phyloP scores from a whole-genome alignment of 2,113 vertebrate genomes.

The Cephalopholis sonnerati region DNA sequence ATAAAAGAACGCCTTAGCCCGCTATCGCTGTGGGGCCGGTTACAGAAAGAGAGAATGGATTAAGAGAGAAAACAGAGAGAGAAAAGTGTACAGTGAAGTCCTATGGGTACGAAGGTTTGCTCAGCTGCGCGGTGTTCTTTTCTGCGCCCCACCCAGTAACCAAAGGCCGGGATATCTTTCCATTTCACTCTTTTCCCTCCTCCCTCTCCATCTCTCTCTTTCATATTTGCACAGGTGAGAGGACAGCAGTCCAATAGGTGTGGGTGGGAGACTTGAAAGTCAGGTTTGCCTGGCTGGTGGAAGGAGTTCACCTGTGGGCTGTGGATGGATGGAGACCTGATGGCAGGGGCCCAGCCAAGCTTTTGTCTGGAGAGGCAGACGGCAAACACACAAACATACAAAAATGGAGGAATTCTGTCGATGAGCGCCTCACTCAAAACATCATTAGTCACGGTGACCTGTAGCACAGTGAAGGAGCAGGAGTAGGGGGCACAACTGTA shows the following conservation, averaged over 20 bases:
- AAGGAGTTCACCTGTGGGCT: constrained; percentile 65
- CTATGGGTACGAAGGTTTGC: constrained; percentile 84
- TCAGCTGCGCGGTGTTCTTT: constrained; percentile 86
- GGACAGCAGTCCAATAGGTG: constrained; percentile 71
- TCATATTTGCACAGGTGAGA: constrained; percentile 83
- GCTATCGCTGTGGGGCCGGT: constrained; percentile 71
- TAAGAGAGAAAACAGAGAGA: constrained; percentile 82
- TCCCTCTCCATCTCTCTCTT: constrained; percentile 47
- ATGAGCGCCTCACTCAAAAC: constrained; percentile 25
- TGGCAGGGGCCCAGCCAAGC: constrained; percentile 52
- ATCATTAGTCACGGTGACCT: constrained; percentile 47
- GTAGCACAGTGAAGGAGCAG: not conserved
- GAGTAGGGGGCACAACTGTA: not conserved
- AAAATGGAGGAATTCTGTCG: constrained; percentile 46
- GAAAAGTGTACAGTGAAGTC: constrained; percentile 81
- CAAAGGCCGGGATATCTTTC: constrained; percentile 77
- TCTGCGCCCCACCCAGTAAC: constrained; percentile 82
- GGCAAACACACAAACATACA: constrained; percentile 68
- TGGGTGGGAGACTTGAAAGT: constrained; percentile 84
- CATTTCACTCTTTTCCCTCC: constrained; percentile 67
- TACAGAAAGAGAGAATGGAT: constrained; percentile 79
- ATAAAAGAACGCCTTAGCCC: constrained; percentile 79
- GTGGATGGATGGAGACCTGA: constrained; percentile 66
- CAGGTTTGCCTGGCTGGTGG: constrained; percentile 82
- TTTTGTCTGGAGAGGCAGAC: constrained; percentile 76